Evolutionary conservation across 2,113 vertebrate species (phyloP), one percentile per base, ranked within the genome.

Genomic region (Nesogale talazaci): DNA sequence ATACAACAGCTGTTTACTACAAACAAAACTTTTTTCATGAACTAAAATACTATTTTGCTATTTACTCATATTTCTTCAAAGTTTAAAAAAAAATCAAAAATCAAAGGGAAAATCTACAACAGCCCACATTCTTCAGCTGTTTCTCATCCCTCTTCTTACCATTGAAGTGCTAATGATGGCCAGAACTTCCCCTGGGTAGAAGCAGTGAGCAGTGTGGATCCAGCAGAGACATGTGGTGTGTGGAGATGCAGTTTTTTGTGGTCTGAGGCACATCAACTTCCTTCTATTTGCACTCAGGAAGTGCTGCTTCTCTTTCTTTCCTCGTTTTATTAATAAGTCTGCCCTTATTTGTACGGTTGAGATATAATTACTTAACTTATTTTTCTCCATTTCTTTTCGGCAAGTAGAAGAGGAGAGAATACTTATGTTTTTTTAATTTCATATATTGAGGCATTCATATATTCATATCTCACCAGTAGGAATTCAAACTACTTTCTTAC

Each of bases 21-120:
- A 83, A 85, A 34, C 19, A 63, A 85, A 69, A 16, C 38, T 61
- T 25, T 72, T 36, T 74, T 76, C 9, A n/a, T 29, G 1, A 86
- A 76, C 52, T 75, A 86, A 88, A 90, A 79, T 70, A 82, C 69
- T 80, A 36, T 69, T 92, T 76, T 86, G 79, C 46, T 83, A 80
- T 2, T 65, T 38, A 57, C 46, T 85, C 22, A 0, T n/a, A 38
- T 61, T 86, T 91, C 67, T 67, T 94, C 38, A 57, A 80, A 57
- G 38, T 61, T 46, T 7, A 84, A 82, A 67, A 25, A 84, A 82
- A 67, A 25, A 81, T 38, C 75, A n/a, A 40, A 12, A 22, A 65
- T 25, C 9, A 65, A 27, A 25, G 4, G 46, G 9, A 52, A 52
- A 65, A 27, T 23, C 59, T 20, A 70, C 12, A 70, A 34, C 67